A percentile compares a stretch with the other conserved stretches of the same genome.
These are phyloP conservation scores for Pogonocichla stellata DNA, from an alignment of 2,113 vertebrate species.

Conservation along the genomic window DNA sequence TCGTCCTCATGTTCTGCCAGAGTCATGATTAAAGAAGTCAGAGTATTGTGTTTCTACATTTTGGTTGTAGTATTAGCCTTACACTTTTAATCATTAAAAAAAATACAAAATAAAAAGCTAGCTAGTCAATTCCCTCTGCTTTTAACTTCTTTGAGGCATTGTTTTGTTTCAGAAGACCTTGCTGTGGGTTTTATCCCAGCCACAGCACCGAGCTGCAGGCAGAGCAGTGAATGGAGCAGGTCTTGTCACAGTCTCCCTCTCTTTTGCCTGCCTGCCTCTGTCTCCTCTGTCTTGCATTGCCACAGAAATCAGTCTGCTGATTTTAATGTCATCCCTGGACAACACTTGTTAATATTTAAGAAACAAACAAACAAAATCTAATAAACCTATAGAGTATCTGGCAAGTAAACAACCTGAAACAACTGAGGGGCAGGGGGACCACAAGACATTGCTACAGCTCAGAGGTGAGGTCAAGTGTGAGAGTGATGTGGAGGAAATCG, in stretches of 20 bases:
- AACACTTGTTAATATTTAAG: neutral
- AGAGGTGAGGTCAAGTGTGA: neutral
- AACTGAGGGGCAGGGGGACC: neutral
- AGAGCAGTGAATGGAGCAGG: neutral
- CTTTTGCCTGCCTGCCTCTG: neutral
- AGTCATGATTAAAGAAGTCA: neutral
- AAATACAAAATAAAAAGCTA: neutral
- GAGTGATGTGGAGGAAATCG: neutral
- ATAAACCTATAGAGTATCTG: neutral
- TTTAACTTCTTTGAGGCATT: neutral
- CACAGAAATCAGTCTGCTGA: neutral
- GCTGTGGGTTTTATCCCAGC: neutral
- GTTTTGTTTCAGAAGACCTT: neutral
- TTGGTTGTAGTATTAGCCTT: neutral
- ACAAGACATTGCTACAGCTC: rapidly evolving
- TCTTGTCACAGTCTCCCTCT: neutral
- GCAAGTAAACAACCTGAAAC: neutral
- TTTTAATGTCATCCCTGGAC: neutral
- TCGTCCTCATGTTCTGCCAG: neutral
- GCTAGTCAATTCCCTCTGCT: neutral
- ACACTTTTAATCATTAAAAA: neutral
- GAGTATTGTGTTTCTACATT: neutral
- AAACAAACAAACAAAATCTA: neutral
- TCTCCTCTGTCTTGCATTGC: neutral
- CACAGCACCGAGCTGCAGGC: rapidly evolving